phyloP scores from a whole-genome alignment of 2,113 vertebrate genomes.

The Coptodon bakossiorum region DNA sequence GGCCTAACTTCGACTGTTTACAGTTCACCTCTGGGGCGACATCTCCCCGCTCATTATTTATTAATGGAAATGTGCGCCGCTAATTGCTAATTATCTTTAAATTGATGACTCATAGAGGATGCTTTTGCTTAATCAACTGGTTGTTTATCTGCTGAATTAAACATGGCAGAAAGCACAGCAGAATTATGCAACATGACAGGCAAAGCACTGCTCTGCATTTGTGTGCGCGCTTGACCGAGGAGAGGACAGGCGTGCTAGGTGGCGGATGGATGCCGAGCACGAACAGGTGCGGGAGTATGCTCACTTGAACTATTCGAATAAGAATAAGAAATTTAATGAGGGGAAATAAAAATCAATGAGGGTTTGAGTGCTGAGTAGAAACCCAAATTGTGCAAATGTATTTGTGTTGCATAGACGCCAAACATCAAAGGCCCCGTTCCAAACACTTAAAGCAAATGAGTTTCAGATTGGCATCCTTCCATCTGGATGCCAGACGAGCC shows the following conservation, averaged over 20 bases:
- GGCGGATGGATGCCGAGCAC: not conserved
- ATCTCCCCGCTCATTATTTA: conserved; percentile 30
- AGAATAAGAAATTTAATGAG: not conserved
- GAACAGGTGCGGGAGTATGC: not conserved
- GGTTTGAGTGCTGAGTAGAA: not conserved
- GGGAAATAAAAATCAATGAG: not conserved
- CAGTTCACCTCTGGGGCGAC: conserved; percentile 21
- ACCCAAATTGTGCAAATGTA: not conserved
- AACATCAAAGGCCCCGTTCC: conserved; percentile 38
- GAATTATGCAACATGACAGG: conserved; percentile 10
- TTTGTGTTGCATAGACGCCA: not conserved
- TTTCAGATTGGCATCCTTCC: conserved; percentile 24
- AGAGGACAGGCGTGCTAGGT: not conserved
- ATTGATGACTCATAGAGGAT: conserved; percentile 45
- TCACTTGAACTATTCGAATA: not conserved
- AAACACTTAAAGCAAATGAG: conserved; percentile 35
- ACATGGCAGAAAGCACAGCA: conserved; percentile 14
- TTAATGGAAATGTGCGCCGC: conserved; percentile 33
- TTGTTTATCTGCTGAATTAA: conserved; percentile 59
- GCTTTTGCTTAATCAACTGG: conserved; percentile 42
- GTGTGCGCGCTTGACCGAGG: not conserved
- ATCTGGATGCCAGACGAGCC: conserved; percentile 36
- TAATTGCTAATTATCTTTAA: conserved; percentile 55
- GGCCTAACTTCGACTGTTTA: conserved; percentile 9
- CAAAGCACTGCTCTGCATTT: not conserved